Conservation (phyloP, 2,888 invertebrate species). For the Xestia rhomboidea region DNA sequence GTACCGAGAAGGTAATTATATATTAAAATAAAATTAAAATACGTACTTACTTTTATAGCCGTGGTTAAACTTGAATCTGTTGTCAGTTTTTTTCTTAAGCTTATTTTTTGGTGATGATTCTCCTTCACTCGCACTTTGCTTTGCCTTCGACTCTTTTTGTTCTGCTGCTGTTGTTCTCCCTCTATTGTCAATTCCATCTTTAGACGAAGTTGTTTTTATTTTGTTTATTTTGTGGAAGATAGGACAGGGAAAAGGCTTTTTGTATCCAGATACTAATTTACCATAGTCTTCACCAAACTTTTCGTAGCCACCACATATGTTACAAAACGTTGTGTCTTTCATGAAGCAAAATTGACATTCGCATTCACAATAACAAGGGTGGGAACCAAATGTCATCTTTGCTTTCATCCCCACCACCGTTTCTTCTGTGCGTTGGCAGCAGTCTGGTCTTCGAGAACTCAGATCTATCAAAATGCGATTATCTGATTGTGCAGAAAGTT, state of each 20-base stretch:
- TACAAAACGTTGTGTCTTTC: slow-evolving; percentile 84
- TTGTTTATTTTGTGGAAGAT: slow-evolving; percentile 81
- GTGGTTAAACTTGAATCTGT: slow-evolving; percentile 86
- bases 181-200: slow-evolving; percentile 77
- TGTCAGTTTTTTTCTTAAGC: slow-evolving; percentile 79
- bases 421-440: slow-evolving; percentile 73
- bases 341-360: slow-evolving; percentile 84
- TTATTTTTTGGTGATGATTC: slow-evolving; percentile 72
- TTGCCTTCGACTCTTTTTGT: slow-evolving; percentile 11
- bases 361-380: slow-evolving; percentile 85
- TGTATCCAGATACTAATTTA: slow-evolving; percentile 58
- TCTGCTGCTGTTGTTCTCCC: neutral
- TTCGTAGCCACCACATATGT: slow-evolving; percentile 85
- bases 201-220: slow-evolving; percentile 72
- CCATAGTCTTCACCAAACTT: slow-evolving; percentile 78
- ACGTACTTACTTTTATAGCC: slow-evolving; percentile 89
- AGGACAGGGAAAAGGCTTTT: slow-evolving; percentile 83
- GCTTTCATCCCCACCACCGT: slow-evolving; percentile 76
- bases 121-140: neutral
- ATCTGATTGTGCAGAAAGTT: slow-evolving; percentile 72
- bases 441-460: slow-evolving; percentile 68
- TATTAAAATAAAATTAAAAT: slow-evolving; percentile 51
- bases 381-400: slow-evolving; percentile 74
- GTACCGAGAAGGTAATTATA: neutral
- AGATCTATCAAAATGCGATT: slow-evolving; percentile 76